phyloP scores from a whole-genome alignment of 2,113 vertebrate species.

The Circaetus gallicus region DNA sequence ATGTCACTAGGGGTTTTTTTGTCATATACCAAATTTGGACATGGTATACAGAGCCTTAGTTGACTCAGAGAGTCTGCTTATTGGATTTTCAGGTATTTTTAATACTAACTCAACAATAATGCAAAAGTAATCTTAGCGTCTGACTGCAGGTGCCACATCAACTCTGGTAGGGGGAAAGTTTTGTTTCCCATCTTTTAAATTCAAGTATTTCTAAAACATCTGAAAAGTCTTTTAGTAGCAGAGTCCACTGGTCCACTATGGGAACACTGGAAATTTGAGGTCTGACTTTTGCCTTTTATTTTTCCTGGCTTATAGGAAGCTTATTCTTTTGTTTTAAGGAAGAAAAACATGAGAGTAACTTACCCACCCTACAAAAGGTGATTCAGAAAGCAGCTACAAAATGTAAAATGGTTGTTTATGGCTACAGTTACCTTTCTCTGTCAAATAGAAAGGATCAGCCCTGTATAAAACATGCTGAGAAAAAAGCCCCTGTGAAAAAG shows the following conservation, averaged over 20 bases:
- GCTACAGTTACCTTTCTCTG: background rate
- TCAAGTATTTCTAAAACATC: background rate
- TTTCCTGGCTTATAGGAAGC: background rate
- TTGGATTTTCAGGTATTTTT: background rate
- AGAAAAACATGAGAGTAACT: background rate
- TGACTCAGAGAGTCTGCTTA: background rate
- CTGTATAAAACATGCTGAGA: background rate
- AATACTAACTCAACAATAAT: background rate
- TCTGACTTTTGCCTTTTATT: background rate
- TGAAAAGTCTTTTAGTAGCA: background rate
- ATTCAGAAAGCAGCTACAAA: background rate
- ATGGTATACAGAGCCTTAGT: background rate
- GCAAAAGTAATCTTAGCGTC: background rate
- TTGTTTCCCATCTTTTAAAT: background rate
- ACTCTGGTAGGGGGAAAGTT: background rate
- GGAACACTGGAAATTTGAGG: background rate
- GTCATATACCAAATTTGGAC: background rate
- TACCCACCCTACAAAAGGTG: background rate
- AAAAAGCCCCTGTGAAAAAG: background rate
- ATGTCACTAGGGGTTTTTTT: background rate
- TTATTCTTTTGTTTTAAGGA: background rate
- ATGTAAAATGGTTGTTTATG: background rate
- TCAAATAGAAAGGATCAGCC: background rate
- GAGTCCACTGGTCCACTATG: background rate
- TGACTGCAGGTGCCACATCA: background rate